Conservation (phyloP, 2,888 invertebrate genomes). For the Muscina levida region DNA sequence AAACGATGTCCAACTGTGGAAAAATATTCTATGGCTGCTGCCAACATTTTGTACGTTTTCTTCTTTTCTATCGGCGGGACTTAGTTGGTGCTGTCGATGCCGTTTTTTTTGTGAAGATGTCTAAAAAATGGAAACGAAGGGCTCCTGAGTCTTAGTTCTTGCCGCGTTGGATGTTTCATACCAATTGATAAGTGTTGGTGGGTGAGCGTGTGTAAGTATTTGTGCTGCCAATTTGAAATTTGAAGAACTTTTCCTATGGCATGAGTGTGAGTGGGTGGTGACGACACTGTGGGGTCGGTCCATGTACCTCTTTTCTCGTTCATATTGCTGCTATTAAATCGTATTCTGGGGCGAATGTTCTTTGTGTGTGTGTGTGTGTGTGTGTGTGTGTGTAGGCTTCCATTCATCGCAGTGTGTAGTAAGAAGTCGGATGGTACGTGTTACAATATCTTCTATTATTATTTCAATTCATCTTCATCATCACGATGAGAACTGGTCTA, state of each 20-base stretch:
- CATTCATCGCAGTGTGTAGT: slow-evolving; percentile 45
- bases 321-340: neutral
- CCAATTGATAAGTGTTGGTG: neutral
- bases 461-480: slow-evolving; percentile 63
- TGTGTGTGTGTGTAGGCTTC: neutral
- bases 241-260: slow-evolving; percentile 24
- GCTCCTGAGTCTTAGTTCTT: slow-evolving; percentile 49
- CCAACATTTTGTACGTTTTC: slow-evolving; percentile 59
- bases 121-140: slow-evolving; percentile 58
- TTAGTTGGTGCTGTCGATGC: neutral
- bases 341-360: too few species aligned
- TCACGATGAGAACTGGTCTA: slow-evolving; percentile 12
- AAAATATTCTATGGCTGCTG: slow-evolving; percentile 58
- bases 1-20: slow-evolving; percentile 33
- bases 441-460: slow-evolving; percentile 51
- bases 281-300: neutral
- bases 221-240: slow-evolving; percentile 41
- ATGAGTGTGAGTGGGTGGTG: neutral
- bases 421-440: slow-evolving; percentile 17
- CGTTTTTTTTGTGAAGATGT: slow-evolving; percentile 43
- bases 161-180: slow-evolving; percentile 11
- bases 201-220: slow-evolving; percentile 15
- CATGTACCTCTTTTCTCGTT: neutral
- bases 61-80: neutral
- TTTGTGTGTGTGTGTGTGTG: slow-evolving; percentile 33